Percentiles rank a stretch among this genome's conserved stretches.
Evolutionary conservation across 2,113 vertebrate genomes (phyloP).

Genomic region (Equus przewalskii): DNA sequence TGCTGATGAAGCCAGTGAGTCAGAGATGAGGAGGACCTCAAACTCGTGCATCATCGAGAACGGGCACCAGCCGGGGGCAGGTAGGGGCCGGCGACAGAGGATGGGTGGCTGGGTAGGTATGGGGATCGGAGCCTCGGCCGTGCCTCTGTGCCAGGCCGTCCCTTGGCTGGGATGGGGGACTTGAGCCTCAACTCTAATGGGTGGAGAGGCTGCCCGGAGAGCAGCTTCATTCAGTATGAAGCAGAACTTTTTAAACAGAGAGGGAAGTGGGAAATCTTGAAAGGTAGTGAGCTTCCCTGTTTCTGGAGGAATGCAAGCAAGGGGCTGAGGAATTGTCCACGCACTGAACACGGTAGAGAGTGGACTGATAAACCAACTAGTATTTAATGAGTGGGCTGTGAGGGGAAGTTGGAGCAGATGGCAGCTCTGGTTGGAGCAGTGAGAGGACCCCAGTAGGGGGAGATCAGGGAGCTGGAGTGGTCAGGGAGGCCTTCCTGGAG

Average conservation of each 20-base stretch:
- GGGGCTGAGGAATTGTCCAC: neutral
- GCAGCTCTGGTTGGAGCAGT: neutral
- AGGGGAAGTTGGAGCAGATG: neutral
- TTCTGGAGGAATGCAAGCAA: neutral
- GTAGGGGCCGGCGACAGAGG: conserved; percentile 67
- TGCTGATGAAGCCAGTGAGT: conserved; percentile 83
- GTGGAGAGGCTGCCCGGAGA: neutral
- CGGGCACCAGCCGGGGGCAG: conserved; percentile 85
- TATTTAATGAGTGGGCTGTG: neutral
- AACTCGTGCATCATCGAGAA: conserved; percentile 86
- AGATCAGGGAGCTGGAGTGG: neutral
- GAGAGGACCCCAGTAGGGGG: neutral
- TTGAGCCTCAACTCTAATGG: neutral
- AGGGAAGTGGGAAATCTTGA: neutral
- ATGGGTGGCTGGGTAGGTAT: neutral
- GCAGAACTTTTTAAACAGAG: neutral
- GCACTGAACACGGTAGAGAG: neutral
- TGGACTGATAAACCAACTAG: neutral
- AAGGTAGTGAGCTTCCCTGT: neutral
- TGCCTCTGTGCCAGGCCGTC: neutral
- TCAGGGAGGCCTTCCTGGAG: conserved; percentile 7
- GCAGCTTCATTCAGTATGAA: neutral
- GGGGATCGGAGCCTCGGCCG: neutral
- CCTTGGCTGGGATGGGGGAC: neutral
- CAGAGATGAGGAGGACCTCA: conserved; percentile 81